These are phyloP conservation scores for Mus musculus DNA, from an alignment of 2,113 vertebrate species.

Conservation along the genomic window DNA sequence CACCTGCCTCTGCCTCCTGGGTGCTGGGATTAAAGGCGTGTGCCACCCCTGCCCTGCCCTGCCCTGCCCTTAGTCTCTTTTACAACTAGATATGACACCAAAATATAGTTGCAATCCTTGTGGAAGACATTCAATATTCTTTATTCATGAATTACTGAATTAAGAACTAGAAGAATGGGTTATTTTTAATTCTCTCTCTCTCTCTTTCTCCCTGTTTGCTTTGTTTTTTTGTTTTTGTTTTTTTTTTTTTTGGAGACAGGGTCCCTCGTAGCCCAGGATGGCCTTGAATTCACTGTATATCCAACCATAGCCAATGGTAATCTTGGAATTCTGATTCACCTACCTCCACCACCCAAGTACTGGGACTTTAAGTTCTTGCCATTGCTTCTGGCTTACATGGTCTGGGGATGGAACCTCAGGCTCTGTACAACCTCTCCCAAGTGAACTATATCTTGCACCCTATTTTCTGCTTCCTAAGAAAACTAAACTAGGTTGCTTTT, in stretches of 20 bases:
- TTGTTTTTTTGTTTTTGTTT: too few species aligned
- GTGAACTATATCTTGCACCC: not conserved
- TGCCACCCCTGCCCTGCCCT: not conserved
- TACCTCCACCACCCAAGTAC: not conserved
- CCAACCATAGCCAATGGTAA: not conserved
- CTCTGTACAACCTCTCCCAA: too few species aligned
- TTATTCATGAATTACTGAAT: not conserved
- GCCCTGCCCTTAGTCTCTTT: not conserved
- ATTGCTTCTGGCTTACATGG: not conserved
- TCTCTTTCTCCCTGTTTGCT: too few species aligned
- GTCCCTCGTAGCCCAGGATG: not conserved
- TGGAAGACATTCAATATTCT: not conserved
- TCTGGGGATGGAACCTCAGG: not conserved
- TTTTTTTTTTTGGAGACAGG: not conserved
- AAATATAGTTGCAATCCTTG: not conserved
- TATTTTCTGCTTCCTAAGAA: not conserved
- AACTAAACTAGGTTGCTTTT: slow-evolving; percentile 34
- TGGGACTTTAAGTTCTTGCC: not conserved
- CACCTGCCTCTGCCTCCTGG: not conserved
- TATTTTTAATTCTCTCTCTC: not conserved
- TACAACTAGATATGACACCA: not conserved
- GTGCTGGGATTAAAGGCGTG: not conserved
- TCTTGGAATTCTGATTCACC: not conserved
- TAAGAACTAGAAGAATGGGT: not conserved
- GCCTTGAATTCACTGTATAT: not conserved